Evolutionary conservation across 2,888 invertebrate genomes (phyloP), one percentile per base, ranked within the genome.

Genomic region (Andrena hattorfiana): DNA sequence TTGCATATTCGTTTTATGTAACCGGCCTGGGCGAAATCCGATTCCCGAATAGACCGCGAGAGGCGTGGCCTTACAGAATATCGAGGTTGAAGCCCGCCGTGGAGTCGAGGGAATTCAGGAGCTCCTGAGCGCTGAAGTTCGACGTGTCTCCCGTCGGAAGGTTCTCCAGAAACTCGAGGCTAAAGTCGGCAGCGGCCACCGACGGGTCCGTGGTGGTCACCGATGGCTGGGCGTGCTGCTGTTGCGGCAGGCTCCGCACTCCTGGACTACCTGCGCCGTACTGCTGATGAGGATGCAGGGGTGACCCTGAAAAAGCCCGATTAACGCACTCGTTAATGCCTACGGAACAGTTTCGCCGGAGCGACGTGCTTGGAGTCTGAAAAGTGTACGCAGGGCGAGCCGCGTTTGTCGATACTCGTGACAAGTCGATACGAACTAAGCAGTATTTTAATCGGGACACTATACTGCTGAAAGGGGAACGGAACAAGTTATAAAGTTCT

Each of bases 81-180:
- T 94, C 94, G 87, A 94, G 93, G 90, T 94, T 94, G 82, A 94
- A 94, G 80, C 95, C 95, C 85, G 96, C 95, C 91, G 96, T 96
- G 91, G 96, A 96, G 92, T 98, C 98, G 90, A 98, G 96, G 73
- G 97, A 97, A 94, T 96, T 97, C 90, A 98, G 95, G 85, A 98
- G 94, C 93, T 98, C 98, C 93, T 97, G 97, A 79, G 97, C 97
- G 90, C 97, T 96, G 94, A 97, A 96, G 92, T 96, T 96, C 91
- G 96, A 96, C 80, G 97, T 96, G 94, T 98, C 97, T 69, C 96
- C 95, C 88, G 97, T 95, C 75, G 97, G 96, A 94, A 98, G 95
- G 94, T 97, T 97, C 94, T 98, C 98, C 83, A 98, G 95, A 95
- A 98, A 97, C 95, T 98, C 98, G 90, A 98, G 96, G 94, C 96